Evolutionary conservation across 2,888 invertebrate genomes (phyloP).

Genomic region (Catocala fraxini): DNA sequence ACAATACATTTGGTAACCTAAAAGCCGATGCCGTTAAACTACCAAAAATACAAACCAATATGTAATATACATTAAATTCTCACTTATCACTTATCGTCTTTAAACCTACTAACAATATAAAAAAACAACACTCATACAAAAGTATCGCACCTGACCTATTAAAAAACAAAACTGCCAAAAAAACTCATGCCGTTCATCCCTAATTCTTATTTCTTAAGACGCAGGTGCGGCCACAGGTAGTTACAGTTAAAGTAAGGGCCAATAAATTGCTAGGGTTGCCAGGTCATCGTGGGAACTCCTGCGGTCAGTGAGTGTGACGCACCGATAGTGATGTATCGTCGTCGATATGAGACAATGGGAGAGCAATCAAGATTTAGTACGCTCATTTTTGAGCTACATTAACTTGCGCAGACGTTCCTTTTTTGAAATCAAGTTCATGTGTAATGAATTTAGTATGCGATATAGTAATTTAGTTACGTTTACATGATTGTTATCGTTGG

Average conservation of each 20-base stretch:
- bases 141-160: conserved; percentile 16
- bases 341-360: conserved; percentile 40
- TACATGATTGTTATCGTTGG: too few relatives aligned
- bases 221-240: conserved; percentile 84
- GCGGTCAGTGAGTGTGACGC: conserved; percentile 75
- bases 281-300: conserved; percentile 84
- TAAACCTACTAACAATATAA: not conserved
- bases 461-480: too few relatives aligned
- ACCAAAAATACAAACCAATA: too few relatives aligned
- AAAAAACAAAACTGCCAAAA: conserved; percentile 28
- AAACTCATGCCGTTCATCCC: conserved; percentile 60
- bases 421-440: not conserved
- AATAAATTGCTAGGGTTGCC: conserved; percentile 80
- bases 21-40: too few relatives aligned
- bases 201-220: conserved; percentile 68
- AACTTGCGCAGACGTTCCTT: not conserved
- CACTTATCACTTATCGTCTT: too few relatives aligned
- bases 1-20: too few relatives aligned
- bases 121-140: not conserved
- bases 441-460: too few relatives aligned
- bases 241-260: conserved; percentile 73
- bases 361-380: conserved; percentile 16
- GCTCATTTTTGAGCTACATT: conserved; percentile 1
- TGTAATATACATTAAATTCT: too few relatives aligned
- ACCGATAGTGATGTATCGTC: conserved; percentile 52